phyloP scores from a whole-genome alignment of 2,888 invertebrate species.

The Conops quadrifasciatus region DNA sequence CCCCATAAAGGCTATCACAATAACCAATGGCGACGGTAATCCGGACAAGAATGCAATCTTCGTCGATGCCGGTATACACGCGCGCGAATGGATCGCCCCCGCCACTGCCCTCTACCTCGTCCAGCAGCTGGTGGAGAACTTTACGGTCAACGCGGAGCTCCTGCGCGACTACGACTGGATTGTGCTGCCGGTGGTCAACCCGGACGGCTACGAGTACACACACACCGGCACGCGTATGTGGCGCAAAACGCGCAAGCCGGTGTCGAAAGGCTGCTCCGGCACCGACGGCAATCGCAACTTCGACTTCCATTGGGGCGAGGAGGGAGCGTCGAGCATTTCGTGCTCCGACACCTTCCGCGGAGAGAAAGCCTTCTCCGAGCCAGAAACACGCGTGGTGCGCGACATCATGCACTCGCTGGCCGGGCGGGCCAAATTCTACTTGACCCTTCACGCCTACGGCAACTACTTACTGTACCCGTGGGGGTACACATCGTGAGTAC shows the following conservation, averaged over 20 bases:
- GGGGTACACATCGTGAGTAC: slow-evolving; percentile 68
- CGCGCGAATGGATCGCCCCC: slow-evolving; percentile 75
- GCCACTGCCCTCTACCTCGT: slow-evolving; percentile 70
- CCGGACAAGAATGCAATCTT: slow-evolving; percentile 69
- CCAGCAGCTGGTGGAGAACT: slow-evolving; percentile 68
- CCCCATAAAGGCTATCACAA: slow-evolving; percentile 69
- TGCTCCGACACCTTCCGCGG: slow-evolving; percentile 74
- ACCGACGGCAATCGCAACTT: slow-evolving; percentile 81
- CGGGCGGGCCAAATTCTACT: slow-evolving; percentile 68
- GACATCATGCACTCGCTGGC: slow-evolving; percentile 66
- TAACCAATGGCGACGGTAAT: slow-evolving; percentile 66
- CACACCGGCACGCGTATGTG: slow-evolving; percentile 67
- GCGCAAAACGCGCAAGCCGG: slow-evolving; percentile 73
- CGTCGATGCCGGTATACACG: slow-evolving; percentile 71
- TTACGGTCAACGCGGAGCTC: slow-evolving; percentile 63
- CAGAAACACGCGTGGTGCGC: slow-evolving; percentile 71
- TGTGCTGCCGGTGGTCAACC: slow-evolving; percentile 72
- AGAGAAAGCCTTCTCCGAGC: slow-evolving; percentile 71
- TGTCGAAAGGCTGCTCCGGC: slow-evolving; percentile 69
- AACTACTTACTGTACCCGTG: slow-evolving; percentile 74
- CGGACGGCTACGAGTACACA: slow-evolving; percentile 75
- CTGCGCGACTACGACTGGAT: slow-evolving; percentile 72
- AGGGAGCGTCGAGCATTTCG: slow-evolving; percentile 60
- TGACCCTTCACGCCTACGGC: slow-evolving; percentile 80
- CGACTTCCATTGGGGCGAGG: slow-evolving; percentile 74